Percentiles rank a stretch among this genome's conserved stretches.
Conservation (phyloP, 2,888 invertebrate genomes). For the Yponomeuta evonymella region DNA sequence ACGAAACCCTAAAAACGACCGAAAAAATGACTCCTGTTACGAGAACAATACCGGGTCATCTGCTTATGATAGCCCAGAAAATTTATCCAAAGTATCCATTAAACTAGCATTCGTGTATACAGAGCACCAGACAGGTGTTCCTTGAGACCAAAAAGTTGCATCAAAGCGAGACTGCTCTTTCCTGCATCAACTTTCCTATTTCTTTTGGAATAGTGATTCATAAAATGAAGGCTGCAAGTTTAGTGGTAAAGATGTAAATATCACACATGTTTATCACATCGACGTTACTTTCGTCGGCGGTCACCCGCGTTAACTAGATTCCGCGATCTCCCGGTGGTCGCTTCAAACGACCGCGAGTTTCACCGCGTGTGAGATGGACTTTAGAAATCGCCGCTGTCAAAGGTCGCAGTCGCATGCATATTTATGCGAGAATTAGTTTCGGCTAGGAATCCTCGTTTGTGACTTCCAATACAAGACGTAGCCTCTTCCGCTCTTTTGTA, state of each 20-base stretch:
- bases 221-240: no score
- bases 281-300: neutral
- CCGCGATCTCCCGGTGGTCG: neutral
- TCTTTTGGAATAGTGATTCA: no score
- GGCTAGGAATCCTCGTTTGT: neutral
- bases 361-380: conserved; percentile 2
- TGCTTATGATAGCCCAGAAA: neutral
- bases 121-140: no score
- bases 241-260: neutral
- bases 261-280: neutral
- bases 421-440: neutral
- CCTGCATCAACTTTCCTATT: no score
- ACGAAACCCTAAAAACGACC: neutral
- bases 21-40: neutral
- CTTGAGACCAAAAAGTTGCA: no score
- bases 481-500: neutral
- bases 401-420: neutral
- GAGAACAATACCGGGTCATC: neutral
- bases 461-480: neutral
- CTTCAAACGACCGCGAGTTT: neutral
- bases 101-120: no score
- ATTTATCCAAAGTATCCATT: no score
- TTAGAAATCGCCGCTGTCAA: neutral
- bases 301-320: neutral
- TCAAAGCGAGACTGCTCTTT: no score